Evolutionary conservation across 2,797 vertebrate genomes (phyloP), one percentile per base, ranked within the genome.

Genomic region (Acanthis flammea): DNA sequence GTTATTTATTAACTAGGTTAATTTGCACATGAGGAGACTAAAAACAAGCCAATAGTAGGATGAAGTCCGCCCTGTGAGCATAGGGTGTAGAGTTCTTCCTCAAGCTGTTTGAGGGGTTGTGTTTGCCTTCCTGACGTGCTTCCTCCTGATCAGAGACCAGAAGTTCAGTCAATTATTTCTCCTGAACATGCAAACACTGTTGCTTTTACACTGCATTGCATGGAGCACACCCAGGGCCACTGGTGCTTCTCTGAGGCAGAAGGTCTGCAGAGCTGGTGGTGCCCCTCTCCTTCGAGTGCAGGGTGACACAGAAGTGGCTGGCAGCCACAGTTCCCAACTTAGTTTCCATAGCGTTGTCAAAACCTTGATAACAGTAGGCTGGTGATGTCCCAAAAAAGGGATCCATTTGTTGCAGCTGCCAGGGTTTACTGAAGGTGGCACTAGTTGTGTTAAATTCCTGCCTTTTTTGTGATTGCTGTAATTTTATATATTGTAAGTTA

Each of bases 281-380:
- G 37, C 14, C 30, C 31, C 12, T 45, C 21, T 41, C 41, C 48
- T 44, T 21, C 19, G 39, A n/a, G 27, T 31, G 30, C 42, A 12
- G 25, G 14, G 7, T 53, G 30, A 72, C 71, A 33, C 14, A 7
- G 39, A 44, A 57, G 18, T 39, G n/a, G 11, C 16, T 0, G 0
- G 35, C 60, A 81, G 30, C 50, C 24, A 18, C n/a, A 31, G 23
- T 16, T 85, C 30, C 31, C 30, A 19, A 6, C 8, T 17, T 18
- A 5, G 18, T 42, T 89, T 41, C 48, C 7, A 3, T 2, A 10
- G 23, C 13, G 21, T 11, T 78, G 48, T 42, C 44, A 45, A 44
- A 80, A 53, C 39, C 7, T 68, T 0, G 0, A 0, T 54, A 15
- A 23, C 1, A 5, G 9, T 30, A 47, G 39, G 22, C 10, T 3